Conservation (phyloP, 2,797 vertebrate species). For the Helicolenus hilgendorfi region DNA sequence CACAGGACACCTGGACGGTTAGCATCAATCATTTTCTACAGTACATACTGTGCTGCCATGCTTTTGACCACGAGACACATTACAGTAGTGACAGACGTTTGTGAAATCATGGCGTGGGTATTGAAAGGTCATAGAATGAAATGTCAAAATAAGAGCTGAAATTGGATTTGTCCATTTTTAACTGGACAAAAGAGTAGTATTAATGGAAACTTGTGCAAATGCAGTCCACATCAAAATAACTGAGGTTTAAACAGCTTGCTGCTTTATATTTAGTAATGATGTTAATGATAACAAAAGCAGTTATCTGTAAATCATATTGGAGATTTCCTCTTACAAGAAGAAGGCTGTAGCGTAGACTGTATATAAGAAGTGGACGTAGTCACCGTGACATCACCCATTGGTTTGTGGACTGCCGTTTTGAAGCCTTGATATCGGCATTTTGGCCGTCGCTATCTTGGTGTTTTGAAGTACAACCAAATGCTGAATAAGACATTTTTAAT, state of each 20-base stretch:
- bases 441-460: too few relatives aligned
- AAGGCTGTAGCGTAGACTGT: background rate
- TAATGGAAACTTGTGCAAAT: background rate
- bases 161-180: background rate
- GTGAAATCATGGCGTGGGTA: background rate
- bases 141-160: background rate
- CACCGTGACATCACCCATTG: too few relatives aligned
- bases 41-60: background rate
- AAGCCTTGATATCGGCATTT: too few relatives aligned
- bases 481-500: too few relatives aligned
- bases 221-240: background rate
- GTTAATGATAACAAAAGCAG: background rate
- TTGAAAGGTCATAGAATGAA: background rate
- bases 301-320: background rate
- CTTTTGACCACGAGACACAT: background rate
- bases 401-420: too few relatives aligned
- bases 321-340: conserved; percentile 30
- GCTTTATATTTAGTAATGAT: background rate
- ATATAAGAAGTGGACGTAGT: background rate
- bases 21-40: conserved; percentile 16
- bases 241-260: background rate
- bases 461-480: too few relatives aligned
- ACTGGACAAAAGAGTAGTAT: background rate
- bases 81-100: background rate
- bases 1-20: conserved; percentile 83